Conservation (phyloP, 1,140 invertebrate species). For the Achroia grisella region DNA sequence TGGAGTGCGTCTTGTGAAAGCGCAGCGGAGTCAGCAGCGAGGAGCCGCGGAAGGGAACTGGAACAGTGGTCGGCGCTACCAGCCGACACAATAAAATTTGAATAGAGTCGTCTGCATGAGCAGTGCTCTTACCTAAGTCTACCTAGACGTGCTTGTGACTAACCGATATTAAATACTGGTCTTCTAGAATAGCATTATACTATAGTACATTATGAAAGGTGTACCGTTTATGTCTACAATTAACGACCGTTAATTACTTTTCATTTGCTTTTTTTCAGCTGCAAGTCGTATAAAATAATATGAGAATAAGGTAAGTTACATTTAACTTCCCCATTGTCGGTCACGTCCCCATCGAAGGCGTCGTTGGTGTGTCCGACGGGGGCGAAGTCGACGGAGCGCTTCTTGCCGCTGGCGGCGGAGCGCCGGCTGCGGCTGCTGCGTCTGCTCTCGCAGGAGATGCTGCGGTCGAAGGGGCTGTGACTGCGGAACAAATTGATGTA, state of each 20-base stretch:
- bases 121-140: too few species aligned
- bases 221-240: too few species aligned
- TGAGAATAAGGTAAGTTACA: constrained; percentile 5
- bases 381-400: constrained; percentile 59
- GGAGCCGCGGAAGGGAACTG: constrained; percentile 37
- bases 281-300: not conserved
- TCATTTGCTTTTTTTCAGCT: too few species aligned
- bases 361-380: constrained; percentile 74
- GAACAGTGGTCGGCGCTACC: not conserved
- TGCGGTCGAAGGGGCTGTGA: not conserved
- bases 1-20: constrained; percentile 83
- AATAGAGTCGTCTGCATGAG: too few species aligned
- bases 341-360: constrained; percentile 72
- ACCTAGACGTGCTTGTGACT: too few species aligned
- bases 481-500: not conserved
- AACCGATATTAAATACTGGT: too few species aligned
- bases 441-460: constrained; percentile 22
- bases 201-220: too few species aligned
- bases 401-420: constrained; percentile 39
- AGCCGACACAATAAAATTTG: too few species aligned
- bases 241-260: too few species aligned
- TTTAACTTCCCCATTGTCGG: constrained; percentile 24
- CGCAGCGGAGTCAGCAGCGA: constrained; percentile 68
- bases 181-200: too few species aligned
- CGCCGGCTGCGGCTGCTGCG: constrained; percentile 29